Evolutionary conservation across 2,888 invertebrate species (phyloP), one percentile per base, ranked within the genome.

Genomic region (Napeogenes inachia): DNA sequence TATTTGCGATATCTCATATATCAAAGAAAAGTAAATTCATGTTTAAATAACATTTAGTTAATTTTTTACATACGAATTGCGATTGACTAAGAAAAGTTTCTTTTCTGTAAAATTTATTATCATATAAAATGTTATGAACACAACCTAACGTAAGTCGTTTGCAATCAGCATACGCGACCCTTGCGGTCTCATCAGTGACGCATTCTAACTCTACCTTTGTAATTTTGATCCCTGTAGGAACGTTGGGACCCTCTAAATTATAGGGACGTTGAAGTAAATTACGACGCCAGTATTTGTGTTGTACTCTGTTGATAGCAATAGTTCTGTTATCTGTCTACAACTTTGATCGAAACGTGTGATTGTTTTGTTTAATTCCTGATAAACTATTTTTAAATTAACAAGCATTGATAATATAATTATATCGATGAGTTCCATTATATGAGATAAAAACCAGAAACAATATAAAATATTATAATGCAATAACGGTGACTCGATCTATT

Each of bases 171-270:
- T 75, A 72, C 73, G 69, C 59, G 68, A 67, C 62, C 75, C 71
- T 73, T 74, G 77, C 65, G 75, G 76, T 76, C 77, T 78, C 79
- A 81, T 81, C 76, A 72, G 66, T 69, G 73, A 77, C 75, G 76
- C 75, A 71, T 73, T 72, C 73, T 68, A 73, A 67, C 71, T 72
- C 61, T 74, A 77, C 80, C 78, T 80, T 78, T 81, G 80, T 79
- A 76, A 81, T 78, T 80, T 75, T 73, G 77, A 78, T 72, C 75
- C 76, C 68, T 69, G 63, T 60, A 68, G 70, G 75, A 69, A 70
- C 72, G 65, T 71, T 69, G 66, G 63, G 60, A 58, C 72, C 73
- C 70, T 71, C 73, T 75, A 80, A 77, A 80, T 80, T 78, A 78
- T 73, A 72, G 72, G 68, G 68, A 64, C 73, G 68, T 69, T 72